Evolutionary conservation across 2,888 invertebrate genomes (phyloP).

Genomic region (Xanthorhoe spadicearia): DNA sequence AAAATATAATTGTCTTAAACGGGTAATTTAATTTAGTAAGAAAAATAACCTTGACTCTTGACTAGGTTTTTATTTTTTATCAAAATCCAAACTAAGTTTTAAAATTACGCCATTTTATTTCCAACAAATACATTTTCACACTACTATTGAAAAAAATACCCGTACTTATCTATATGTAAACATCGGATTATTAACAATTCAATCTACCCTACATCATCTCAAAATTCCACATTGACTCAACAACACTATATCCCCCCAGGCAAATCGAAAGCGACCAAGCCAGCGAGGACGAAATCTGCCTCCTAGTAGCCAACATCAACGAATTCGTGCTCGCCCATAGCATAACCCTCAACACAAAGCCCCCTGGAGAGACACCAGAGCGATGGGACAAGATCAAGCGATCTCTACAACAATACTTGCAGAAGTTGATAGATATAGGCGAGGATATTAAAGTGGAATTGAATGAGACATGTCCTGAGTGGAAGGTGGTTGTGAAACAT

Average conservation of each 20-base stretch:
- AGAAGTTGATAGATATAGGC: constrained; percentile 77
- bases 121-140: no score
- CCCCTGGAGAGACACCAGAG: constrained; percentile 79
- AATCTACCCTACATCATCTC: no score
- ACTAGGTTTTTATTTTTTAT: no score
- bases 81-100: no score
- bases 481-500: constrained; percentile 71
- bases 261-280: constrained; percentile 67
- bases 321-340: constrained; percentile 84
- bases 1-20: no score
- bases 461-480: constrained; percentile 74
- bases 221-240: no score
- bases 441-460: constrained; percentile 80
- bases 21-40: no score
- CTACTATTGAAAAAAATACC: no score
- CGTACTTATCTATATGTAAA: no score
- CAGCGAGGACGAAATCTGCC: constrained; percentile 76
- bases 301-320: constrained; percentile 83
- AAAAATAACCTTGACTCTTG: no score
- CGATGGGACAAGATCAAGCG: constrained; percentile 80
- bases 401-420: constrained; percentile 75
- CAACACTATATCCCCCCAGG: constrained; percentile 52
- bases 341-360: constrained; percentile 78
- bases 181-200: no score
- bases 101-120: no score